phyloP scores from a whole-genome alignment of 2,113 vertebrate genomes.

The Herpailurus yagouaroundi region DNA sequence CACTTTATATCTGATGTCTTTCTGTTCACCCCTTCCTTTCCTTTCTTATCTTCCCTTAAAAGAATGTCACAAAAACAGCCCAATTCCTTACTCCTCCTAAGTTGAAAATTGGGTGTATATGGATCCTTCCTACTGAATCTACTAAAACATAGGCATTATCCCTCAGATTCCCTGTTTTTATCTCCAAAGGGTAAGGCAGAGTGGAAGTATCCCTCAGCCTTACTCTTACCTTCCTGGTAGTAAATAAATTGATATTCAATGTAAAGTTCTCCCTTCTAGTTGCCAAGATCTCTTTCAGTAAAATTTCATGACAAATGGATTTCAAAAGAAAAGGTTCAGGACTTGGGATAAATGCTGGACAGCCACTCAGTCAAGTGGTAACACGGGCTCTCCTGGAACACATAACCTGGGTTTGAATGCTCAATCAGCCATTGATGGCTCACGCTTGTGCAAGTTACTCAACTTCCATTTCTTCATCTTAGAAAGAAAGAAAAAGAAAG shows the following conservation, averaged over 20 bases:
- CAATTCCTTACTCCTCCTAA: slow-evolving; percentile 6
- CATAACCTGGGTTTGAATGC: background rate
- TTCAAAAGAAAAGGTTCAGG: slow-evolving; percentile 33
- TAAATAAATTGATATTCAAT: background rate
- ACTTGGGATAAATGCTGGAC: background rate
- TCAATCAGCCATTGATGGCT: background rate
- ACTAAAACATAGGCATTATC: background rate
- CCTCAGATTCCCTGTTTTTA: background rate
- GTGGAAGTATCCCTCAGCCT: background rate
- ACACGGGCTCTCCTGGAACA: background rate
- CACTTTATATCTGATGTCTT: slow-evolving; percentile 66
- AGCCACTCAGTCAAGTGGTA: background rate
- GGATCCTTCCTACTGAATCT: slow-evolving; percentile 27
- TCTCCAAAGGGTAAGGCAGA: background rate
- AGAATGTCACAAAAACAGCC: slow-evolving; percentile 54
- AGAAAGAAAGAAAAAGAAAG: background rate
- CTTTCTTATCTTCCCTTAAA: slow-evolving; percentile 60
- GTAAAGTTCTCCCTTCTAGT: background rate
- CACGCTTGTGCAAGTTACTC: background rate
- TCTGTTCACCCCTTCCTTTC: slow-evolving; percentile 62
- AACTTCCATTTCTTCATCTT: slow-evolving; percentile 9
- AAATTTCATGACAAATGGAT: background rate
- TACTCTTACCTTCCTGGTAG: background rate
- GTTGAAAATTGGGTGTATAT: background rate
- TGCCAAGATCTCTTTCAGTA: slow-evolving; percentile 5